Conservation (phyloP, 2,888 invertebrate genomes). For the Molanna angustata region DNA sequence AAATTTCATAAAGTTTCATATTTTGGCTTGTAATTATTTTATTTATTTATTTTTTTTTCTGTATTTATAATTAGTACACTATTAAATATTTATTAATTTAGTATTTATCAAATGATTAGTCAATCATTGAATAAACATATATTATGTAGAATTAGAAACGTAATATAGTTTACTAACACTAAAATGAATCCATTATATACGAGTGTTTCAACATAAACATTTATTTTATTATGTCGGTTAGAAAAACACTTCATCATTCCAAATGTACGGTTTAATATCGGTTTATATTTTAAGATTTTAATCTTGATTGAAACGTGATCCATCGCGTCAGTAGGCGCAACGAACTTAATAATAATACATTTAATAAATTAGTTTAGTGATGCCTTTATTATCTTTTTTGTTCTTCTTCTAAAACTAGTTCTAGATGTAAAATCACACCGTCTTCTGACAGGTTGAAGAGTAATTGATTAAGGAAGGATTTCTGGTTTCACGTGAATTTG, state of each 20-base stretch:
- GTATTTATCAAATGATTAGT: too few species aligned
- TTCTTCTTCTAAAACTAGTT: too few species aligned
- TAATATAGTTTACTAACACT: neutral
- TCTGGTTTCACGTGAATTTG: too few species aligned
- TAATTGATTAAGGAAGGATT: too few species aligned
- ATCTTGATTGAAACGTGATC: conserved; percentile 12
- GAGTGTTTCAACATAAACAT: neutral
- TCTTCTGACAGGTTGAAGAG: too few species aligned
- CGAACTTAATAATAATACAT: neutral
- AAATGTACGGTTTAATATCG: conserved; percentile 23
- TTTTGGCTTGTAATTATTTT: too few species aligned
- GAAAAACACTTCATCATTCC: conserved; percentile 4
- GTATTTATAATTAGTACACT: too few species aligned
- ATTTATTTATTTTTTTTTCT: too few species aligned
- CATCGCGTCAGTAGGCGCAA: neutral
- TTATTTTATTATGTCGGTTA: neutral
- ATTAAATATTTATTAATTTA: too few species aligned
- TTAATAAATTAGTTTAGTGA: neutral
- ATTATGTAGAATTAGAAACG: neutral
- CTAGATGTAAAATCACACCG: too few species aligned
- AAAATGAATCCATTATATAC: neutral
- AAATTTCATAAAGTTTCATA: too few species aligned
- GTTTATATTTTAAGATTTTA: conserved; percentile 13
- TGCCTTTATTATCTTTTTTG: neutral
- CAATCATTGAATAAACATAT: too few species aligned